Percentiles rank a stretch among this genome's conserved stretches.
Evolutionary conservation across 2,113 vertebrate genomes (phyloP).

Genomic region (Charina bottae): DNA sequence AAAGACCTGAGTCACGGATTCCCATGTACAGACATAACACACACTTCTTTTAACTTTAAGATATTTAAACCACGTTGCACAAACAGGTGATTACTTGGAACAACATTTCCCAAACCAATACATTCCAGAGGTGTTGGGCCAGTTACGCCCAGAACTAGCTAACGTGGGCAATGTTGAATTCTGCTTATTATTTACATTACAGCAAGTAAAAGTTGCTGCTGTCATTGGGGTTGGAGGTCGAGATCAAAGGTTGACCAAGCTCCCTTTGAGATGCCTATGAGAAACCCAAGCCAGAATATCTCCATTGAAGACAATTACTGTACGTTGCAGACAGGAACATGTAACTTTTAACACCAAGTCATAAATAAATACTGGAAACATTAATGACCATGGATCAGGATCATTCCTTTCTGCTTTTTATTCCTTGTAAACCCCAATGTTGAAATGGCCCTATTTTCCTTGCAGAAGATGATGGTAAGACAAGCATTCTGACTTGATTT

Average conservation of each 20-base stretch:
- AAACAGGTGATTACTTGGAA: background rate
- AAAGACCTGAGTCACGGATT: slow-evolving; percentile 25
- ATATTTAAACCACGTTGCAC: slow-evolving; percentile 34
- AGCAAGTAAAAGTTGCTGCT: background rate
- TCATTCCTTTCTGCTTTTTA: background rate
- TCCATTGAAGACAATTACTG: background rate
- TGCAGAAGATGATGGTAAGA: background rate
- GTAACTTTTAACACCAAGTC: slow-evolving; percentile 18
- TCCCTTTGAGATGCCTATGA: background rate
- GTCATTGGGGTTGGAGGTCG: background rate
- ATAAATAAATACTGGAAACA: slow-evolving; percentile 11
- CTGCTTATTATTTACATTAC: background rate
- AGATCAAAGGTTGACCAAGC: background rate
- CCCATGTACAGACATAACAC: background rate
- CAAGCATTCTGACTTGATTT: slow-evolving; percentile 44
- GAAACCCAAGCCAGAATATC: background rate
- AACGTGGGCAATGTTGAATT: background rate
- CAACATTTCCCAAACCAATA: background rate
- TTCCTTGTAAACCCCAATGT: background rate
- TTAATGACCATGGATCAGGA: background rate
- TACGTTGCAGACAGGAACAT: background rate
- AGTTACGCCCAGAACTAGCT: background rate
- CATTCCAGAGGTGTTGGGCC: background rate
- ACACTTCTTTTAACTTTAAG: slow-evolving; percentile 27
- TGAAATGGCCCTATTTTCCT: slow-evolving; percentile 8